Base-by-base conservation (phyloP, 2,797 vertebrate species). In the Meda fulgida region DNA sequence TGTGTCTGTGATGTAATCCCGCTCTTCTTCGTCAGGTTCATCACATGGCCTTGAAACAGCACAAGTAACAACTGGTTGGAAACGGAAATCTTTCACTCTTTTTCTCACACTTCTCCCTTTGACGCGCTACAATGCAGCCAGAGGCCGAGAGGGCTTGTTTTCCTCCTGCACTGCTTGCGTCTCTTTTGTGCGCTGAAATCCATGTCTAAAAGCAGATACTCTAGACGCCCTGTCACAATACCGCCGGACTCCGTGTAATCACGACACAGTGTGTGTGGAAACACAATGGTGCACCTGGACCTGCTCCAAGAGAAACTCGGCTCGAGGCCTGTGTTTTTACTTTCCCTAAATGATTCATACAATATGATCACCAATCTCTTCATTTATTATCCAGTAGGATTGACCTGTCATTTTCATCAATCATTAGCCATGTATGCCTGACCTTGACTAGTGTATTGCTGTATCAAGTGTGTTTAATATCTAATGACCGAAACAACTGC, bases 181-280 rank as follows among this genome's bases (percentile, higher is more conserved):
- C 51, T 51, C 43, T 48, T 40, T 58, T 81, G 51, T 72, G 67
- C 38, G 2, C 6, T 43, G 66, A 71, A 81, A 70, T 21, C 36
- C 5, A 55, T 23, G 38, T 48, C 70, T 75, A 48, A 66, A 76
- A 76, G 55, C 31, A 18, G 81, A 53, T 53, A 66, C 71, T 66
- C 60, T 21, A 66, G 81, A 65, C 16, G 43, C 2, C 58, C 43
- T 19, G 60, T 83, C 81, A 66, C 71, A 76, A 83, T 76, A 77
- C 67, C 2, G 3, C 53, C 21, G 69, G 31, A 48, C 29, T 76
- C 21, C 36, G n/a, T 2, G 13, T 63, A 65, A 82, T 73, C 80
- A 11, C 31, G 43, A 53, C 29, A 83, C 3, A 0, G 18, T 83
- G 46, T 48, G 48, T 58, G 36, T 38, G n/a, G 70, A 71, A 58